phyloP scores from a whole-genome alignment of 2,113 vertebrate genomes.

The Grus americana region DNA sequence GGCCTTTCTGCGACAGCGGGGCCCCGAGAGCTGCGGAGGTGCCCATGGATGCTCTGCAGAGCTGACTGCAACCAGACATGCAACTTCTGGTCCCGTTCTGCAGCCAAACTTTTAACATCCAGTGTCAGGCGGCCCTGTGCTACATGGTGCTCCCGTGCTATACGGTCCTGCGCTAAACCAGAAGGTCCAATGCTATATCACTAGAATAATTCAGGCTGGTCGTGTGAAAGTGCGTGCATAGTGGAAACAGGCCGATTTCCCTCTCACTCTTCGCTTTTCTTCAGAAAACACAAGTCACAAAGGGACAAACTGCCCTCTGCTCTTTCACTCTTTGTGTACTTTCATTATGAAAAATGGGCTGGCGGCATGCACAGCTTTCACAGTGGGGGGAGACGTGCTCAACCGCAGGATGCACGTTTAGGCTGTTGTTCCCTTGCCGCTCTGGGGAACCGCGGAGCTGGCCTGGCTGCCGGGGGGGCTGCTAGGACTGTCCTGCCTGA shows the following conservation, averaged over 20 bases:
- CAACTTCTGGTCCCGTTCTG: accelerated
- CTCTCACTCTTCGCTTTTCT: not conserved
- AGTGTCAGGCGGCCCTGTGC: not conserved
- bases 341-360: not conserved
- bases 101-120: not conserved
- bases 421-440: not conserved
- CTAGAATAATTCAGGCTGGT: not conserved
- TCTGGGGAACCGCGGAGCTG: not conserved
- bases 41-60: not conserved
- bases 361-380: not conserved
- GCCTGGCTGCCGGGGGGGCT: not conserved
- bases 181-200: not conserved
- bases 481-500: not conserved
- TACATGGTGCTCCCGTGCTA: not conserved
- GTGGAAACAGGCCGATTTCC: not conserved
- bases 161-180: not conserved
- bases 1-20: not conserved
- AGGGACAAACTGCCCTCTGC: not conserved
- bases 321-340: not conserved
- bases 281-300: not conserved
- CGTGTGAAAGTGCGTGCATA: not conserved
- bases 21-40: not conserved
- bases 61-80: not conserved
- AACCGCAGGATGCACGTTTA: not conserved
- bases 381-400: not conserved